phyloP scores from a whole-genome alignment of 2,113 vertebrate species.

The Ciconia stormi region DNA sequence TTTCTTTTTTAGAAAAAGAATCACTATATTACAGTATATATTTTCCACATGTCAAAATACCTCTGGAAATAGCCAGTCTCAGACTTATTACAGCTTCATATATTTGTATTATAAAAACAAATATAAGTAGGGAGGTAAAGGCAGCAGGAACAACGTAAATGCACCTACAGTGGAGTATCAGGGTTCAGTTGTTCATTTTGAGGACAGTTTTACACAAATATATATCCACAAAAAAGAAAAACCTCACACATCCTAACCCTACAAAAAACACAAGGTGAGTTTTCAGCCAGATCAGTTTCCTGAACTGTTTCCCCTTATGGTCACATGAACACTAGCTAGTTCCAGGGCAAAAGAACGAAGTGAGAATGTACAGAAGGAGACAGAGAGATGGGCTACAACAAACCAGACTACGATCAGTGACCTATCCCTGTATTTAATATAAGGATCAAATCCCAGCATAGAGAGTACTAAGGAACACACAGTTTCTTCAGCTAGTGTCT shows the following conservation, averaged over 20 bases:
- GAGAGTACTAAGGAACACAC: background rate
- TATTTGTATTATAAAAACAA: background rate
- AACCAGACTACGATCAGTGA: background rate
- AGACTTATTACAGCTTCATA: background rate
- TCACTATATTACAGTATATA: background rate
- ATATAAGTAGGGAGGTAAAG: background rate
- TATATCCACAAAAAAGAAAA: background rate
- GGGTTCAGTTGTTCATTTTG: background rate
- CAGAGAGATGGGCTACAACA: background rate
- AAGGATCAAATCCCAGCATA: background rate
- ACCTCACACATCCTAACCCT: background rate
- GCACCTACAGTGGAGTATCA: background rate
- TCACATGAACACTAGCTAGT: background rate
- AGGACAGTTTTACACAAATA: background rate
- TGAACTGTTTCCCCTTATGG: background rate
- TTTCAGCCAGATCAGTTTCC: background rate
- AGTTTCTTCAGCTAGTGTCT: background rate
- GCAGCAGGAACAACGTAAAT: background rate
- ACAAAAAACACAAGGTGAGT: background rate
- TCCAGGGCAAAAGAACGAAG: background rate
- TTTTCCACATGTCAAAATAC: background rate
- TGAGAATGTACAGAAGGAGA: background rate
- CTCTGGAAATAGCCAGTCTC: background rate
- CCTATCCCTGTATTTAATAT: background rate
- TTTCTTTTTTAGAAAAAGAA: background rate